These are phyloP conservation scores for Aurelia aurita complex sp. Pacific DNA, from an alignment of 30 jellyfish, hydroid and myxozoan genomes.

Conservation along the genomic window DNA sequence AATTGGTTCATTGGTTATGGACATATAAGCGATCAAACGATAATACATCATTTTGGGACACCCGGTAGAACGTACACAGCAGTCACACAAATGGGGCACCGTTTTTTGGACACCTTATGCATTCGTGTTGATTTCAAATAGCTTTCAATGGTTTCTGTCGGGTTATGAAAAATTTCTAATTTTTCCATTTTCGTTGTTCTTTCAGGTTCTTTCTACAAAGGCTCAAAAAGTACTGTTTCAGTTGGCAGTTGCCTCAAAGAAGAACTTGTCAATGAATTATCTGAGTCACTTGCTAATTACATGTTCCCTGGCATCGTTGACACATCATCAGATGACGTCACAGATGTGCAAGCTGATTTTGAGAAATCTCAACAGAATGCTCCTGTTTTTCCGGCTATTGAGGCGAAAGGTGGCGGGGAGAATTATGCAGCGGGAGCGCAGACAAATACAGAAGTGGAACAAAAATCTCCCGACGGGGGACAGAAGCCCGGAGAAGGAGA, in stretches of 20 bases:
- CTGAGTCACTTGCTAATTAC: slow-evolving; percentile 96
- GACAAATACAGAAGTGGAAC: not conserved
- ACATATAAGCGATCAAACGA: no score
- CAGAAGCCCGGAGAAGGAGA: slow-evolving; percentile 46
- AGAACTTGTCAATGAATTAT: slow-evolving; percentile 88
- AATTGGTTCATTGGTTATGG: no score
- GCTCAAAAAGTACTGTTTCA: slow-evolving; percentile 65
- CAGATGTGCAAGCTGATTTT: slow-evolving; percentile 71
- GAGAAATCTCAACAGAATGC: not conserved
- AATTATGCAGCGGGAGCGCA: not conserved
- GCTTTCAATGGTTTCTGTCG: no score
- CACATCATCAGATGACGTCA: slow-evolving; percentile 87
- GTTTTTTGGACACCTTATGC: no score
- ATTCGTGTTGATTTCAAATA: no score
- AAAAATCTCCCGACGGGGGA: slow-evolving; percentile 13
- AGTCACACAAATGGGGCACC: no score
- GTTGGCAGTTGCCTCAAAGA: slow-evolving; percentile 94
- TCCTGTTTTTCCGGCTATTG: no score
- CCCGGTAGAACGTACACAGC: no score
- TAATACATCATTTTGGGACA: no score
- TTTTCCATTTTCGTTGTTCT: not conserved
- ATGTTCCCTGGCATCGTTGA: slow-evolving; percentile 97
- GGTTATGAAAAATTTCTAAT: not conserved
- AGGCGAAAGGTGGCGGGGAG: not conserved
- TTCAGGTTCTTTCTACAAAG: slow-evolving; percentile 78